phyloP scores from a whole-genome alignment of 1,140 invertebrate genomes.

The Diachasmimorpha longicaudata region DNA sequence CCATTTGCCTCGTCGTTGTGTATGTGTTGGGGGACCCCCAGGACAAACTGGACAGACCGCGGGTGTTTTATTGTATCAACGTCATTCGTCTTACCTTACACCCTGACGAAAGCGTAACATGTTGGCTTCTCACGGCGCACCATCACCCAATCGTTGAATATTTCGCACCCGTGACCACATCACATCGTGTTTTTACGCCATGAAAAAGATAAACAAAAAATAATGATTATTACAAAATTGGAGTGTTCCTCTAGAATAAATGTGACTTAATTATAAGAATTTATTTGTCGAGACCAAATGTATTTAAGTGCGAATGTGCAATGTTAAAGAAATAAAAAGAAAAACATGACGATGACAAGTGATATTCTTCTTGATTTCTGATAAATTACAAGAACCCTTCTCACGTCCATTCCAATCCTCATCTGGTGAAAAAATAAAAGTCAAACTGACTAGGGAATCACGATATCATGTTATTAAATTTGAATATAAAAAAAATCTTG shows the following conservation, averaged over 20 bases:
- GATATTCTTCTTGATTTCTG: neutral
- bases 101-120: conserved; percentile 38
- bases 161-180: conserved; percentile 2
- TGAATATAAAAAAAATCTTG: conserved; percentile 36
- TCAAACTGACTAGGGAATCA: neutral
- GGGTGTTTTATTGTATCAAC: conserved; percentile 39
- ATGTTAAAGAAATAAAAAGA: conserved; percentile 42
- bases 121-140: neutral
- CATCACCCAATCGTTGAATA: neutral
- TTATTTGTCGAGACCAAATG: conserved; percentile 52
- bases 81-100: conserved; percentile 44
- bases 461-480: conserved; percentile 25
- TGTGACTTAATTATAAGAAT: neutral
- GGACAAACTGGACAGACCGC: conserved; percentile 31
- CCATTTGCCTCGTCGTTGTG: conserved; percentile 37
- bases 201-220: neutral
- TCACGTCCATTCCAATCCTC: neutral
- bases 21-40: conserved; percentile 4
- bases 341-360: neutral
- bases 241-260: neutral
- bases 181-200: neutral
- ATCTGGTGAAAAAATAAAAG: neutral
- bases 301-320: conserved; percentile 55
- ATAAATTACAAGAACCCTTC: neutral
- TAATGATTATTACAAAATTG: neutral